Base-by-base conservation (phyloP, 1,140 invertebrate species). In the Cyrtorhinus lividipennis region DNA sequence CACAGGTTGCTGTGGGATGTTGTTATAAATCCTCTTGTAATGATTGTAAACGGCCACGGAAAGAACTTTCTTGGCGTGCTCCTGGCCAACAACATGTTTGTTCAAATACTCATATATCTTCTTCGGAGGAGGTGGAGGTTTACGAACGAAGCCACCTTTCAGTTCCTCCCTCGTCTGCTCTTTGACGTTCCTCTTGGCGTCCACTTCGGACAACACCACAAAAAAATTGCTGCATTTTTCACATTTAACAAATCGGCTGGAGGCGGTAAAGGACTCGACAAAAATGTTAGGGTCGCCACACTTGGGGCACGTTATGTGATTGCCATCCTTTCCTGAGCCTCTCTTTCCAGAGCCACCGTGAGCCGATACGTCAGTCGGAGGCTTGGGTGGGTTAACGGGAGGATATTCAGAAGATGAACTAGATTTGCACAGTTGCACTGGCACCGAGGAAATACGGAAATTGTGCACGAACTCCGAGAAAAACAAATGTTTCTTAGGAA, bases 1-100 rank as follows among this genome's bases (percentile, higher is more conserved):
- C 24, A 70, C 66, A 44, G 73, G 69, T 61, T 72, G 75, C 65
- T 69, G 77, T 2, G 67, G 67, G n/a, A 68, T 56, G 63, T 98
- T 98, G 74, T 97, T 92, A 72, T 92, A 90, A 70, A 98, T 93
- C 70, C 95, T 80, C 77, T 98, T 98, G 74, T 98, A 99, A 74
- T 99, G 97, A 76, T 98, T 98, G 75, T 99, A 99, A 1, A 99
- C 94, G 24, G 95, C 95, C 2, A 99, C 95, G 25, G 94, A 88
- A 10, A 99, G 76, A n/a, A 98, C 94, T 77, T 97, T 98, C 74
- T 99, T 99, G 0, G 95, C 96, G 75, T 89, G 83, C 67, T 97
- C 89, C 77, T 99, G 96, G 0, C 95, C 96, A n/a, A 99, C 85
- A 18, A 99, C 94, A 77, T 94, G 92, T 71, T 87, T 90, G 74